Conservation (phyloP, 2,888 invertebrate species). For the Lymantria monacha region DNA sequence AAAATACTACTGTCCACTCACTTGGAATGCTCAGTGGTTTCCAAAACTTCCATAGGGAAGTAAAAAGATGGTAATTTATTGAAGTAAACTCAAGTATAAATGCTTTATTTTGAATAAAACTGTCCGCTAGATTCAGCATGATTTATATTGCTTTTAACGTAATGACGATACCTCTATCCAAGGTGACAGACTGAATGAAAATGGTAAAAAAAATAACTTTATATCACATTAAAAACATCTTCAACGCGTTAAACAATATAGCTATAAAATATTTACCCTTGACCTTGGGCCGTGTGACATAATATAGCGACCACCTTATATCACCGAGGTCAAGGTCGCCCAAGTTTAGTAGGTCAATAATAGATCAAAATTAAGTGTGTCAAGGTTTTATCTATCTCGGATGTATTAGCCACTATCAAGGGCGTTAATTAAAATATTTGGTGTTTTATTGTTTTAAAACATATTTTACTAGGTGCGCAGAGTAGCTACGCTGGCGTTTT, state of each 20-base stretch:
- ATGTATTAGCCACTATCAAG: constrained; percentile 15
- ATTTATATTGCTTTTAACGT: no score
- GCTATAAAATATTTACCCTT: constrained; percentile 14
- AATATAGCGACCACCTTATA: constrained; percentile 21
- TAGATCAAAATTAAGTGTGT: constrained; percentile 18
- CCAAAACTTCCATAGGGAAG: no score
- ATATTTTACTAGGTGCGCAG: neutral
- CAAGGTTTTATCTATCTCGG: constrained; percentile 28
- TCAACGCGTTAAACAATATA: neutral
- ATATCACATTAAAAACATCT: neutral
- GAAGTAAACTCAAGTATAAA: no score
- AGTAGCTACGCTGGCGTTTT: no score
- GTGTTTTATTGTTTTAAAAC: constrained; percentile 1
- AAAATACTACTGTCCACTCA: no score
- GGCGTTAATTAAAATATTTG: constrained; percentile 3
- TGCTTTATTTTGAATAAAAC: no score
- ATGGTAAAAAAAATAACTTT: neutral
- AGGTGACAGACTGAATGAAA: no score
- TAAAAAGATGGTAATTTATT: no score
- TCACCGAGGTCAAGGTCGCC: constrained; percentile 28
- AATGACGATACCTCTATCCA: no score
- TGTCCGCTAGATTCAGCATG: no score
- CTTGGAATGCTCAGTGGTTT: no score
- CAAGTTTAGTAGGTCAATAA: constrained; percentile 24
- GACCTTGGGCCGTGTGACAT: constrained; percentile 25